Base-by-base conservation (phyloP, 2,888 invertebrate genomes). In the Aphidoletes aphidimyza region DNA sequence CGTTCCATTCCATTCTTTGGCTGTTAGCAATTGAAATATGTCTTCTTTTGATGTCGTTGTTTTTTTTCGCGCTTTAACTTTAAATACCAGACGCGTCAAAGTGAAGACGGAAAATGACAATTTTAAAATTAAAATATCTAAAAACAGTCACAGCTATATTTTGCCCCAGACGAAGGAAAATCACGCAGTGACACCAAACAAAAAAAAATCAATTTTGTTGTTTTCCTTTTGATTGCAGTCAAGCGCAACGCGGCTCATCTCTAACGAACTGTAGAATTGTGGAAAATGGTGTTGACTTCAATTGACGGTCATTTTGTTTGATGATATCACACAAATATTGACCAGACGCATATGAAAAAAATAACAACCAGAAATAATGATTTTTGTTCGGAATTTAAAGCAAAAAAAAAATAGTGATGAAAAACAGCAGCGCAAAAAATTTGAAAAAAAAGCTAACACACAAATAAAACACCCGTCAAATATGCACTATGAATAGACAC, bases 291-390 rank as follows among this genome's bases (percentile, higher is more conserved):
- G 30, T 11, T n/a, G n/a, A n/a, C n/a, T n/a, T n/a, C 69, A 69
- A 69, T 69, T 69, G 69, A 69, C 69, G 30, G 14, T 69, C 69
- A 69, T 14, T 34, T 26, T 14, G n/a, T 30, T 3, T 69, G 69
- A 69, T 30, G 14, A 30, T n/a, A 69, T n/a, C n/a, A n/a, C n/a
- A n/a, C 30, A 69, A 69, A 69, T 69, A 69, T 69, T 69, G 69
- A 69, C 14, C 34, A 30, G 34, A 30, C n/a, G n/a, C n/a, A n/a
- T n/a, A n/a, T n/a, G n/a, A n/a, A n/a, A n/a, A n/a, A n/a, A n/a
- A n/a, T n/a, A n/a, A n/a, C n/a, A n/a, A n/a, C n/a, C n/a, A n/a
- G n/a, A n/a, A n/a, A n/a, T n/a, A n/a, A n/a, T n/a, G n/a, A n/a
- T n/a, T n/a, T n/a, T n/a, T n/a, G n/a, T n/a, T n/a, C n/a, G n/a